These are phyloP conservation scores for Sminthurides aquaticus DNA, from an alignment of 2,888 invertebrate species.

Conservation along the genomic window DNA sequence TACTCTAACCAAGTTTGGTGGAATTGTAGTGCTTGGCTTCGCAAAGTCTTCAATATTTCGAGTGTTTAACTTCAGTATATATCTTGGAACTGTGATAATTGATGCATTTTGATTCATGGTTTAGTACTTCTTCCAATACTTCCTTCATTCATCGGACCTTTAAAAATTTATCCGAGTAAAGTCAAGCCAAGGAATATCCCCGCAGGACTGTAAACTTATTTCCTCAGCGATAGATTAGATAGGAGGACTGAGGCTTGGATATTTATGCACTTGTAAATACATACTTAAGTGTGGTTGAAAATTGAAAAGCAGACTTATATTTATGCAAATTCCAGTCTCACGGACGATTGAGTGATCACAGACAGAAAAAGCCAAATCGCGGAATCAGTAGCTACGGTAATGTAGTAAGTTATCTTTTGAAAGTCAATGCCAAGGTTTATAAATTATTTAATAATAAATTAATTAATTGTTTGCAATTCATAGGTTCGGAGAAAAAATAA, in stretches of 20 bases:
- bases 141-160: conserved; percentile 50
- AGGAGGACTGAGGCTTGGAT: not conserved
- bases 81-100: conserved; percentile 90
- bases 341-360: too few relatives aligned
- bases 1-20: conserved; percentile 60
- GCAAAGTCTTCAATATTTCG: conserved; percentile 97
- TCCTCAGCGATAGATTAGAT: too few relatives aligned
- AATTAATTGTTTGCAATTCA: too few relatives aligned
- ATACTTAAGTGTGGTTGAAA: not conserved
- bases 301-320: not conserved
- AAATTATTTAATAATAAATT: too few relatives aligned
- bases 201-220: conserved; percentile 10
- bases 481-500: too few relatives aligned
- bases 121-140: conserved; percentile 95
- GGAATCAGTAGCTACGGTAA: too few relatives aligned
- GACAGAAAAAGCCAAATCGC: too few relatives aligned
- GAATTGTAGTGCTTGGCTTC: conserved; percentile 91
- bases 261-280: not conserved
- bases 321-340: not conserved
- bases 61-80: conserved; percentile 94
- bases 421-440: too few relatives aligned
- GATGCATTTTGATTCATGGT: conserved; percentile 96
- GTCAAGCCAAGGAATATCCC: conserved; percentile 14
- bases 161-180: conserved; percentile 12
- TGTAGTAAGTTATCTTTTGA: too few relatives aligned